Evolutionary conservation across 2,888 invertebrate genomes (phyloP), one percentile per base, ranked within the genome.

Genomic region (Nebria salina): DNA sequence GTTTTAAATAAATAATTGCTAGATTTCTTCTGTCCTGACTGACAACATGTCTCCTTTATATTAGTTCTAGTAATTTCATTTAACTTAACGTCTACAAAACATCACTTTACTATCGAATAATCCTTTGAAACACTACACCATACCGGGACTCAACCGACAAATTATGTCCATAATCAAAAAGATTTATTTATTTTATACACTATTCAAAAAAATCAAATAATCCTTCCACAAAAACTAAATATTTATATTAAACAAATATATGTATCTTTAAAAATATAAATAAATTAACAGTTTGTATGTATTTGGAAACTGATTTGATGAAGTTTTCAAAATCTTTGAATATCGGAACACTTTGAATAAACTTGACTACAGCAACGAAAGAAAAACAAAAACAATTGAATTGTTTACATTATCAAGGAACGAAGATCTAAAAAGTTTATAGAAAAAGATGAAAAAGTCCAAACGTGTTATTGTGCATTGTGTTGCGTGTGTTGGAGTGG

Each of bases 1-100:
- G 41, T 42, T 42, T 73, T 73, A 42, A 73, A 42, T 42, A 73
- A 73, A 73, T 73, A 42, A 73, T 73, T 73, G 70, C 34, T 54
- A 11, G 20, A 70, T 70, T 5, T 54, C 54, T 54, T 70, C 11
- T 70, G 70, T 70, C 70, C 7, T 11, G 13, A 54, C 54, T 54
- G 20, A 70, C 70, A 26, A 26, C 70, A 70, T 70, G 8, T 70
- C 25, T 20, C 70, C 15, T 70, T 70, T 70, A 70, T 70, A 13
- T 26, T 25, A 25, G 7, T 68, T 68, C 68, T 13, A 54, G 11
- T 54, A 54, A 54, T 54, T 54, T 54, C 4, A 54, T 54, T 54
- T 54, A 54, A 54, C 7, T 54, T 54, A 7, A 4, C 54, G 0
- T 0, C 0, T 54, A 54, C 54, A 54, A 54, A 54, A 13, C 43